Evolutionary conservation across 2,888 invertebrate genomes (phyloP).

Genomic region (Himalopsyche tibetana): DNA sequence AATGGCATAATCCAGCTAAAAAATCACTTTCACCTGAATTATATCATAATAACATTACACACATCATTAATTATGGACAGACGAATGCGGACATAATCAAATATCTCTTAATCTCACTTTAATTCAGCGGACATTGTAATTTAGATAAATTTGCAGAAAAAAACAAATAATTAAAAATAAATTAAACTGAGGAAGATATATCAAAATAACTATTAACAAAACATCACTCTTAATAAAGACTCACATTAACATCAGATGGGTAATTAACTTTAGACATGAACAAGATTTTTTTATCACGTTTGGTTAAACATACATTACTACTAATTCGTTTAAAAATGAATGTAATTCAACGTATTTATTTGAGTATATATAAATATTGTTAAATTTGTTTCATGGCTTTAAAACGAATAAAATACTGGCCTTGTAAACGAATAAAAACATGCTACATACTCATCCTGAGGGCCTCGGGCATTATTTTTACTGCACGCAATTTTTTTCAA

Average conservation of each 20-base stretch:
- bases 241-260: neutral
- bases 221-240: conserved; percentile 14
- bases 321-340: conserved; percentile 7
- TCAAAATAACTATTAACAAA: neutral
- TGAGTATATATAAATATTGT: neutral
- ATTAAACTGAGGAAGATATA: neutral
- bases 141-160: neutral
- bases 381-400: conserved; percentile 17
- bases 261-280: neutral
- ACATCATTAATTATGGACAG: no score
- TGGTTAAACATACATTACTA: neutral
- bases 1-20: no score
- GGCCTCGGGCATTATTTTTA: neutral
- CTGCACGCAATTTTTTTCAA: neutral
- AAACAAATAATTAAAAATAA: conserved; percentile 14
- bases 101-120: no score
- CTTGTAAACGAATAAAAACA: neutral
- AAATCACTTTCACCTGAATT: no score
- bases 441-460: conserved; percentile 13
- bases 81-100: no score
- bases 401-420: no score
- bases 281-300: neutral
- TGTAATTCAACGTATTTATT: neutral
- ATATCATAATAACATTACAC: no score
- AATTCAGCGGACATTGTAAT: neutral